phyloP scores from a whole-genome alignment of 2,113 vertebrate species.

The Columba janthina region DNA sequence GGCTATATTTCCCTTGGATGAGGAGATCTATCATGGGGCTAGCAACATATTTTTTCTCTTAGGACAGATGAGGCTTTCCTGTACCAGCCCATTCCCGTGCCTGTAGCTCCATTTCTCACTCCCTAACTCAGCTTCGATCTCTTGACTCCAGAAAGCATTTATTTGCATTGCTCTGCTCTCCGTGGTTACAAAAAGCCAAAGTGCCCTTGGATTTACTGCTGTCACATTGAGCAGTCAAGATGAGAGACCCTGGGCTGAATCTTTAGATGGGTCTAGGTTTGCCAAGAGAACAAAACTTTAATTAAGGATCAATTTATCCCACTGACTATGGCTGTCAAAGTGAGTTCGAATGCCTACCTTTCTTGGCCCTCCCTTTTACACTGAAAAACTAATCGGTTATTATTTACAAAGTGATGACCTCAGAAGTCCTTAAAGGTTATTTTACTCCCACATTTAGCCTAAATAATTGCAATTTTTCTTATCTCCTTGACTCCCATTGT shows the following conservation, averaged over 20 bases:
- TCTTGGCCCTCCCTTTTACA: not conserved
- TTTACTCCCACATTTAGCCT: not conserved
- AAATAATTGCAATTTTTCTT: not conserved
- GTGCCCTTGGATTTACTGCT: not conserved
- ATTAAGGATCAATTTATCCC: not conserved
- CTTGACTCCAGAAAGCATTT: not conserved
- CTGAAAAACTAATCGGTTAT: not conserved
- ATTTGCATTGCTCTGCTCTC: not conserved
- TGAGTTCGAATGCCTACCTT: not conserved
- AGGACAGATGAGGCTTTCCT: not conserved
- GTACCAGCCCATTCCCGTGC: rapidly evolving
- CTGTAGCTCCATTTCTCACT: not conserved
- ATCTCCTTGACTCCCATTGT: not conserved
- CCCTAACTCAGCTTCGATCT: not conserved
- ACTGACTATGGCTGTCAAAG: not conserved
- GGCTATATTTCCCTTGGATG: not conserved
- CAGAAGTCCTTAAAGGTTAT: not conserved
- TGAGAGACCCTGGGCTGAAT: not conserved
- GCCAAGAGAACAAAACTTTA: not conserved
- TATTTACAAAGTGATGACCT: not conserved
- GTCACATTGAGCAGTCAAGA: not conserved
- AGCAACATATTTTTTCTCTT: not conserved
- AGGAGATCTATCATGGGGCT: not conserved
- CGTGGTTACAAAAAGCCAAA: not conserved
- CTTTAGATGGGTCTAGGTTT: not conserved